Base-by-base conservation (phyloP, 2,888 invertebrate genomes). In the Crocallis elinguaria region DNA sequence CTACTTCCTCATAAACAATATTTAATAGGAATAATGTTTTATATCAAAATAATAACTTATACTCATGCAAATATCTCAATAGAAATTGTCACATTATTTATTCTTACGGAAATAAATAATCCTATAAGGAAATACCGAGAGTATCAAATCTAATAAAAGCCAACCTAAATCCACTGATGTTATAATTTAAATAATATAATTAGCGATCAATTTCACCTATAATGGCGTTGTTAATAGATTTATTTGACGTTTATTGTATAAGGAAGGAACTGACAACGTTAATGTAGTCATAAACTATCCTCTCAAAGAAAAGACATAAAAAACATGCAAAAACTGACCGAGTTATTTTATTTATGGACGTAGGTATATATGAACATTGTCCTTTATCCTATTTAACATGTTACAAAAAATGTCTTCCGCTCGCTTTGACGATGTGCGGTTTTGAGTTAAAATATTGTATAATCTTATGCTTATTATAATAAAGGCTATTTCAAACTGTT, bases 241-340 rank as follows among this genome's bases (percentile, higher is more conserved):
- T 42, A 50, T 52, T 29, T 27, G 32, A 49, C 37, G 41, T 57
- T 56, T 54, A 60, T 39, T 6, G 45, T 59, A 36, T 27, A 9
- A 57, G 62, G 60, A 58, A 58, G 62, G 54, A 62, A 62, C 45
- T 23, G 19, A 41, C 25, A n/a, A 35, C 51, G 57, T 62, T 43
- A 58, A 57, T 56, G 32, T 32, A 27, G 32, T 11, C 6, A 43
- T 51, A 35, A 58, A 53, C 35, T 39, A 19, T 44, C 12, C 11
- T 37, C 29, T 42, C 27, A 13, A 17, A 46, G 49, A 37, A 52
- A 37, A 42, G 9, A 46, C 36, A 41, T 51, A 35, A 52, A 45
- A 3, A 23, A 29, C 17, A 41, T 42, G 43, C 48, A 36, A 49
- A 49, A 57, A 25, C 25, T 44, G 43, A 32, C 36, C 38, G 23